Percentiles rank a stretch among this genome's conserved stretches.
Evolutionary conservation across 2,113 vertebrate genomes (phyloP).

Genomic region (Motacilla tschutschensis): DNA sequence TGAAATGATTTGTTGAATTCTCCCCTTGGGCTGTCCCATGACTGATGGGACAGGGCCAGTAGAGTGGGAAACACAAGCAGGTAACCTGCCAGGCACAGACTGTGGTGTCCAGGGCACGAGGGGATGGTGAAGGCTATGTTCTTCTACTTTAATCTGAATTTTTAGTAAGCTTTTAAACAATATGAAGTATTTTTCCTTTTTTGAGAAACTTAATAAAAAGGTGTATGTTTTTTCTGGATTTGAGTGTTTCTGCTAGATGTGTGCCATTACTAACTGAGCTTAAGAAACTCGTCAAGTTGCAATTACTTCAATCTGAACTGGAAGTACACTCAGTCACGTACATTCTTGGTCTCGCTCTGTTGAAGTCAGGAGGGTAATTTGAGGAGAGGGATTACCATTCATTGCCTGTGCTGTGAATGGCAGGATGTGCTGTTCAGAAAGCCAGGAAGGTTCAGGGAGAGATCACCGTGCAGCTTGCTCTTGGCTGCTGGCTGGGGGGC

Average conservation of each 20-base stretch:
- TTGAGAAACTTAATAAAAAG: background rate
- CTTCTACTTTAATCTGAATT: background rate
- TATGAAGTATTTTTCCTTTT: background rate
- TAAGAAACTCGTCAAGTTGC: background rate
- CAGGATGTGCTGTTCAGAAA: constrained; percentile 22
- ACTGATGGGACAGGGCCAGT: background rate
- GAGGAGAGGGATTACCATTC: constrained; percentile 57
- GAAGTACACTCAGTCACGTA: constrained; percentile 32
- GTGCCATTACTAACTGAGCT: background rate
- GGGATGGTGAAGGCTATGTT: background rate
- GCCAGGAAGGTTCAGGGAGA: background rate
- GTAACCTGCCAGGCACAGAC: background rate
- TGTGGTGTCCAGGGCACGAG: background rate
- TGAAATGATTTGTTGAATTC: background rate
- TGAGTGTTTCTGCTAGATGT: background rate
- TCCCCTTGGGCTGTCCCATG: background rate
- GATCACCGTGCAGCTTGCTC: background rate
- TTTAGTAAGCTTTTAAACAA: background rate
- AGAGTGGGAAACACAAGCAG: background rate
- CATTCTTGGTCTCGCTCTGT: constrained; percentile 31
- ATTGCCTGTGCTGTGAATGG: background rate
- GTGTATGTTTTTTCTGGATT: background rate
- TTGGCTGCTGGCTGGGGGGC: background rate
- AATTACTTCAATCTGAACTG: constrained; percentile 4
- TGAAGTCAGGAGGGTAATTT: constrained; percentile 24